Evolutionary conservation across 2,888 invertebrate species (phyloP).

Genomic region (Rhabditophanes sp.): DNA sequence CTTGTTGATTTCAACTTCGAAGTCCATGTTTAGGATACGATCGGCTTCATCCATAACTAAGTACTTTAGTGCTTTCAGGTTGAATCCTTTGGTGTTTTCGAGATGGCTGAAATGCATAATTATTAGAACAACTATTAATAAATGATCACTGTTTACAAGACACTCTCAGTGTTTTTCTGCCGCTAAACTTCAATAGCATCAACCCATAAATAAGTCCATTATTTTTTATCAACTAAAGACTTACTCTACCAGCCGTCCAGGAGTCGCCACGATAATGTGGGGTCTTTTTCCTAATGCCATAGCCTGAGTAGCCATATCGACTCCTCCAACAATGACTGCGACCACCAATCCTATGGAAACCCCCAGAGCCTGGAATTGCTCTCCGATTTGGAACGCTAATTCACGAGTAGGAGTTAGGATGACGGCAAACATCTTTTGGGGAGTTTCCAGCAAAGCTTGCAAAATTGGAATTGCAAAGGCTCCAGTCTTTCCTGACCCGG

Average conservation of each 20-base stretch:
- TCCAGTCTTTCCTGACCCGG: constrained; percentile 88
- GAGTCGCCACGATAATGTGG: constrained; percentile 80
- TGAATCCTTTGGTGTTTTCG: constrained; percentile 94
- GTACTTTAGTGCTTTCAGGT: constrained; percentile 63
- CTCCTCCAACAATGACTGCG: constrained; percentile 90
- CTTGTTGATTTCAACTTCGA: constrained; percentile 82
- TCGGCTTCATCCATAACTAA: constrained; percentile 96
- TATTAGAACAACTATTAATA: constrained; percentile 75
- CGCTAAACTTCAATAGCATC: too few species aligned
- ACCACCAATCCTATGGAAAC: constrained; percentile 78
- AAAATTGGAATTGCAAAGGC: constrained; percentile 91
- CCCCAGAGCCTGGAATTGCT: constrained; percentile 88
- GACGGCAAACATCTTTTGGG: constrained; percentile 80
- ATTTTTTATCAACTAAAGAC: too few species aligned
- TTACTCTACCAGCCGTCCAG: constrained; percentile 42
- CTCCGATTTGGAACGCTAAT: constrained; percentile 89
- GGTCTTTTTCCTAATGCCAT: constrained; percentile 81
- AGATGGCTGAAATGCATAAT: too few species aligned
- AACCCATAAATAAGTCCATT: too few species aligned
- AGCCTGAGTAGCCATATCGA: constrained; percentile 91
- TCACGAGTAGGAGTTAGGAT: constrained; percentile 90
- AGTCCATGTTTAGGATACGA: constrained; percentile 94
- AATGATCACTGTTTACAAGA: too few species aligned
- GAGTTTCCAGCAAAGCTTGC: constrained; percentile 71
- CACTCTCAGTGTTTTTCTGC: too few species aligned